Evolutionary conservation across 1,140 invertebrate genomes (phyloP).

Genomic region (Saxidomus purpurata): DNA sequence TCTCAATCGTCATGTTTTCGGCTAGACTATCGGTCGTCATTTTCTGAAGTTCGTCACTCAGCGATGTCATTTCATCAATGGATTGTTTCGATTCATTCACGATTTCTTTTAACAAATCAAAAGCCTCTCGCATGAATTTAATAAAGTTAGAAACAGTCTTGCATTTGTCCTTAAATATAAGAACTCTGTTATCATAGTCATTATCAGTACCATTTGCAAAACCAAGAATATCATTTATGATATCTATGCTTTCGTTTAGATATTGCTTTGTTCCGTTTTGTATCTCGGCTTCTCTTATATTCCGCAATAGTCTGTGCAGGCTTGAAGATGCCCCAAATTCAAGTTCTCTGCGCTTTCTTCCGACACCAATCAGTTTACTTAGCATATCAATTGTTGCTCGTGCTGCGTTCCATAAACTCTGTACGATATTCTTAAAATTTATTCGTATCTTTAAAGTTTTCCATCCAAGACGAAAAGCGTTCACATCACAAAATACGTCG

Average conservation of each 20-base stretch:
- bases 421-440: constrained; percentile 59
- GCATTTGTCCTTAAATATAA: constrained; percentile 49
- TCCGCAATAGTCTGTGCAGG: constrained; percentile 5
- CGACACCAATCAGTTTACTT: constrained; percentile 10
- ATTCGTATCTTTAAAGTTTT: constrained; percentile 42
- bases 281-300: not conserved
- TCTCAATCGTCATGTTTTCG: not conserved
- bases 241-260: constrained; percentile 11
- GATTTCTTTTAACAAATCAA: not conserved
- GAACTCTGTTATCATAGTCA: not conserved
- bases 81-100: constrained; percentile 19
- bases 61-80: not conserved
- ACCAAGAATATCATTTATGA: constrained; percentile 7
- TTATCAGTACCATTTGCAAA: not conserved
- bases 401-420: constrained; percentile 63
- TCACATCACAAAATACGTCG: constrained; percentile 65
- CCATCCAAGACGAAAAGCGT: constrained; percentile 60
- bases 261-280: not conserved
- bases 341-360: constrained; percentile 48
- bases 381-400: constrained; percentile 46
- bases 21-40: not conserved
- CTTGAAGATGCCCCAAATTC: constrained; percentile 2
- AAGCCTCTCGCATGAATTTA: constrained; percentile 26
- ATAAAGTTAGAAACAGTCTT: not conserved
- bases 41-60: not conserved